These are phyloP conservation scores for Patella caerulea DNA, from an alignment of 2,888 invertebrate species.

Conservation along the genomic window DNA sequence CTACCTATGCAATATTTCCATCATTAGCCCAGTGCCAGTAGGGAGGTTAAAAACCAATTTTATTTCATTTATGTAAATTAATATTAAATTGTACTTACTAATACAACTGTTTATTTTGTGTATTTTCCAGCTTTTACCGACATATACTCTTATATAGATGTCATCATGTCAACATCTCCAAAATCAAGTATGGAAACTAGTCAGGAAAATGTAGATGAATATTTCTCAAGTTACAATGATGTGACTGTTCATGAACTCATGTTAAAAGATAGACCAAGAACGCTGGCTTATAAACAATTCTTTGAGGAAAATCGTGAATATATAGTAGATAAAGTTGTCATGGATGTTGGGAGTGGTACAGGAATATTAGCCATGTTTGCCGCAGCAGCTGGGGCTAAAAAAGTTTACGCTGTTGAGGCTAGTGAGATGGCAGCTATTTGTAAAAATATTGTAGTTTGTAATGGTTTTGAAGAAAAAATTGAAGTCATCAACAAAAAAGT, in stretches of 20 bases:
- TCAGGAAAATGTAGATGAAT: slow-evolving; percentile 32
- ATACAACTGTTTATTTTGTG: too few species aligned
- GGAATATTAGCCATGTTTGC: slow-evolving; percentile 69
- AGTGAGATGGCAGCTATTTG: slow-evolving; percentile 60
- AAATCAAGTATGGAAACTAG: not conserved
- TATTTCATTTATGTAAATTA: too few species aligned
- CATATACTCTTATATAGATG: not conserved
- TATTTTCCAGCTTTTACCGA: too few species aligned
- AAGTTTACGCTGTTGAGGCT: slow-evolving; percentile 69
- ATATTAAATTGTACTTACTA: too few species aligned
- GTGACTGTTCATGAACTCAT: slow-evolving; percentile 67
- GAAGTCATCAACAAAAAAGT: slow-evolving; percentile 60
- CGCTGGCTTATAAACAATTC: slow-evolving; percentile 65
- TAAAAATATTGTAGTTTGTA: slow-evolving; percentile 58
- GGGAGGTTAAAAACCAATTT: too few species aligned
- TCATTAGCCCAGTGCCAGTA: too few species aligned
- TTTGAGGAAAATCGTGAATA: slow-evolving; percentile 63
- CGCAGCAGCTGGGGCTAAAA: slow-evolving; percentile 66
- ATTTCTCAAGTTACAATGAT: slow-evolving; percentile 66
- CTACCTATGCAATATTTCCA: too few species aligned
- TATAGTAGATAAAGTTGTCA: slow-evolving; percentile 68
- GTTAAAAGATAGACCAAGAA: slow-evolving; percentile 68
- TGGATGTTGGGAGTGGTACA: slow-evolving; percentile 74
- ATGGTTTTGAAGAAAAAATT: slow-evolving; percentile 57
- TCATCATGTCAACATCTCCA: slow-evolving; percentile 12